Conservation (phyloP, 2,888 invertebrate genomes). For the Dryocosmus kuriphilus region DNA sequence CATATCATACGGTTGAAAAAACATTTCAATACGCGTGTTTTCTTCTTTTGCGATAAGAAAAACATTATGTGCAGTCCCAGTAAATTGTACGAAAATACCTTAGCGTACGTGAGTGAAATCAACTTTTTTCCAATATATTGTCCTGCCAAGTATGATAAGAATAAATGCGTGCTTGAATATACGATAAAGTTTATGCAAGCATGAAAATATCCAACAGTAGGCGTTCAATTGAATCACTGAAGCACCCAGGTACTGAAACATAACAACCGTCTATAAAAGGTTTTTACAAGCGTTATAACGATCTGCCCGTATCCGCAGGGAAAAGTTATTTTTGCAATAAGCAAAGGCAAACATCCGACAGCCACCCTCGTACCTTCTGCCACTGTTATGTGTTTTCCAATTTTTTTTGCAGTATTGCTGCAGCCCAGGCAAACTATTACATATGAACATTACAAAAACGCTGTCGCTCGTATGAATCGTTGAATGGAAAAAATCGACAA, state of each 20-base stretch:
- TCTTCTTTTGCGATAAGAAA: not conserved
- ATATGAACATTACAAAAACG: slow-evolving; percentile 18
- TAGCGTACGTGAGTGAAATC: not conserved
- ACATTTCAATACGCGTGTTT: not conserved
- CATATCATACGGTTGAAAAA: not conserved
- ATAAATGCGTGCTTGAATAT: slow-evolving; percentile 15
- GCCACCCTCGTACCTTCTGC: slow-evolving; percentile 37
- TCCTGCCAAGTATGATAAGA: slow-evolving; percentile 3
- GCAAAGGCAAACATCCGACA: slow-evolving; percentile 54
- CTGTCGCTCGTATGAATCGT: not conserved
- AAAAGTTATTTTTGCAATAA: slow-evolving; percentile 58
- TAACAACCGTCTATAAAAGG: slow-evolving; percentile 52
- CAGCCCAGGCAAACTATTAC: slow-evolving; percentile 10
- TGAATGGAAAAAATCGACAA: slow-evolving; percentile 14
- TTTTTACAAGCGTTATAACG: slow-evolving; percentile 57
- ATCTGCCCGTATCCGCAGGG: slow-evolving; percentile 44
- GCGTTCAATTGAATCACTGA: slow-evolving; percentile 43
- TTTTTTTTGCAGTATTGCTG: slow-evolving; percentile 30
- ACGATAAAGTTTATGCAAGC: slow-evolving; percentile 55
- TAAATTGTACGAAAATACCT: not conserved
- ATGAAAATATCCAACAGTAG: slow-evolving; percentile 52
- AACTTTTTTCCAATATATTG: slow-evolving; percentile 11
- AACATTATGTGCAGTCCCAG: not conserved
- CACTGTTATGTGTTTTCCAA: slow-evolving; percentile 33
- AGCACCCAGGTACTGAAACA: slow-evolving; percentile 47